Evolutionary conservation across 2,797 vertebrate genomes (phyloP), one percentile per base, ranked within the genome.

Genomic region (Cynopterus sphinx): DNA sequence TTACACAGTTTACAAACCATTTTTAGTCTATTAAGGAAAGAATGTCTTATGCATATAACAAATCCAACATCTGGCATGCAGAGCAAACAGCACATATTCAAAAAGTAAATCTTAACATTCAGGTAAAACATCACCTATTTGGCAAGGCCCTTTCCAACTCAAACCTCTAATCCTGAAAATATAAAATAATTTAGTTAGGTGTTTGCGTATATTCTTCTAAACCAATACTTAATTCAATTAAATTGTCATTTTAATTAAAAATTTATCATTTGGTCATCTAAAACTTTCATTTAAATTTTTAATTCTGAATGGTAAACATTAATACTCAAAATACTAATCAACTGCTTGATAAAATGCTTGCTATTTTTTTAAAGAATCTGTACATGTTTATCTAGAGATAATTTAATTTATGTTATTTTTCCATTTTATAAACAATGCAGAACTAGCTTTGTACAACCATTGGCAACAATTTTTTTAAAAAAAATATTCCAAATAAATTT

Each of bases 401-500:
- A 93, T 53, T 75, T 75, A 71, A 73, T 81, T 93, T 94, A 68
- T 74, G 26, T 33, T 53, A 9, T 22, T 78, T 96, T 65, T 84
- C 55, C 13, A 87, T 79, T 95, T 83, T 53, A 82, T 87, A 82
- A 95, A 87, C 68, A 92, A 92, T 68, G 31, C 73, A 88, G 55
- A 94, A 74, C 83, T 89, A 67, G 28, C 85, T 87, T 81, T 90
- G 31, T 2, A 95, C 31, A 71, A 77, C 55, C 51, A 81, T 9
- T 94, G 71, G 26, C 31, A 95, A 78, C 36, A 93, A 92, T 19
- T 21, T 59, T 95, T 90, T 87, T 2, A 61, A 61, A 61, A 81
- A 84, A 86, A 93, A 87, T 70, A 94, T 79, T 92, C 39, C 57
- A 95, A 95, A 85, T 84, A 95, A 94, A 90, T 81, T 87, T 88